Percentiles rank a stretch among this genome's conserved stretches.
Evolutionary conservation across 2,888 invertebrate species (phyloP).

Genomic region (Drosophila silvestris): DNA sequence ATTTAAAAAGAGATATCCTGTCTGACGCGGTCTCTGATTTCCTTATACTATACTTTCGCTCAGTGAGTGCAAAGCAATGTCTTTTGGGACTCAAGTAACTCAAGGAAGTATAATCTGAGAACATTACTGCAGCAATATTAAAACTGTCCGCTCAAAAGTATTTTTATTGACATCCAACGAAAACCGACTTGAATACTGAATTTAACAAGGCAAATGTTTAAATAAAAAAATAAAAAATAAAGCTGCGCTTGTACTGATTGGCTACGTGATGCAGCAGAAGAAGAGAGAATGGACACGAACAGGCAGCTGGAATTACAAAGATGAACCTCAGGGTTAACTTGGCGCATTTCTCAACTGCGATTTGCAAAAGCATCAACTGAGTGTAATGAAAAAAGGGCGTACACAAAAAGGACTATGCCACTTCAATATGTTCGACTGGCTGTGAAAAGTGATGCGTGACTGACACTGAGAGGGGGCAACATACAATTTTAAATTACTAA

Average conservation of each 20-base stretch:
- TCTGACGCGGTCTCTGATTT: background rate
- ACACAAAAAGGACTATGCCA: conserved; percentile 12
- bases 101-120: background rate
- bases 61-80: background rate
- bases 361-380: conserved; percentile 33
- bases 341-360: conserved; percentile 41
- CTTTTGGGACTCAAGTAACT: too few relatives aligned
- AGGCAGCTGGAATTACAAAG: conserved; percentile 14
- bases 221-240: conserved; percentile 5
- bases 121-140: conserved; percentile 7
- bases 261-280: conserved; percentile 31
- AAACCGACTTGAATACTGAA: conserved; percentile 3
- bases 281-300: background rate
- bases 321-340: conserved; percentile 7
- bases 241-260: conserved; percentile 29
- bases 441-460: conserved; percentile 31
- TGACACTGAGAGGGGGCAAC: conserved; percentile 2
- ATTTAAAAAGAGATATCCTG: background rate
- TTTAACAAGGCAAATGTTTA: background rate
- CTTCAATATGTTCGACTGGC: background rate
- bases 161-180: background rate
- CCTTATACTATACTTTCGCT: background rate
- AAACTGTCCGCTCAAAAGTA: conserved; percentile 1
- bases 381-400: conserved; percentile 9
- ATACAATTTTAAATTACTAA: conserved; percentile 32